Evolutionary conservation across 2,888 invertebrate genomes (phyloP).

Genomic region (Hypsopygia costalis): DNA sequence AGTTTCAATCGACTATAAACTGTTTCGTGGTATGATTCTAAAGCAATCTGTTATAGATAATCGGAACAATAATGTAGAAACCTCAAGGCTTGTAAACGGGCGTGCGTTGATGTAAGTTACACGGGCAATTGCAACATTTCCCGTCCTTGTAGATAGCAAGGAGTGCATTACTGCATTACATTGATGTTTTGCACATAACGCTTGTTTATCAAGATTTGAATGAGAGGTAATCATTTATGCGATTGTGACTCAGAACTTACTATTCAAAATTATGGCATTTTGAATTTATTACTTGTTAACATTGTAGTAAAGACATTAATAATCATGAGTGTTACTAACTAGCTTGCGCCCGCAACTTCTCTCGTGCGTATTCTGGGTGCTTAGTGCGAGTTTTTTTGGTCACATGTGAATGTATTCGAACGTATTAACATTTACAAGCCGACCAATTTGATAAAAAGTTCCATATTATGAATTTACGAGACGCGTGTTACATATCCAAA

Average conservation of each 20-base stretch:
- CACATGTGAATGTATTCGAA: too few species aligned
- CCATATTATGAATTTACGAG: too few species aligned
- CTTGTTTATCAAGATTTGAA: not conserved
- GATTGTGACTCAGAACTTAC: not conserved
- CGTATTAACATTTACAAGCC: too few species aligned
- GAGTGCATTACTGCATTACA: conserved; percentile 7
- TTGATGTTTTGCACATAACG: not conserved
- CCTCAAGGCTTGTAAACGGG: not conserved
- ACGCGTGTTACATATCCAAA: too few species aligned
- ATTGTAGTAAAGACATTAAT: too few species aligned
- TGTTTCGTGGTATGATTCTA: not conserved
- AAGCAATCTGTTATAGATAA: not conserved
- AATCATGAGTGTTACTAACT: too few species aligned
- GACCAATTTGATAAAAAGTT: too few species aligned
- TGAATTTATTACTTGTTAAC: too few species aligned
- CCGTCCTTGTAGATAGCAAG: conserved; percentile 23
- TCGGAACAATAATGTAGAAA: not conserved
- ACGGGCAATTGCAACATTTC: conserved; percentile 19
- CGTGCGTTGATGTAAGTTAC: not conserved
- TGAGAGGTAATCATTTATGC: not conserved
- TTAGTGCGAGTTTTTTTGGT: too few species aligned
- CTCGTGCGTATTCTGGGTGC: too few species aligned
- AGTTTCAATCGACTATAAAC: not conserved
- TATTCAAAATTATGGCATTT: too few species aligned
- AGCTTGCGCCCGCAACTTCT: too few species aligned